phyloP scores from a whole-genome alignment of 1,140 invertebrate genomes.

The Frieseomelitta varia region DNA sequence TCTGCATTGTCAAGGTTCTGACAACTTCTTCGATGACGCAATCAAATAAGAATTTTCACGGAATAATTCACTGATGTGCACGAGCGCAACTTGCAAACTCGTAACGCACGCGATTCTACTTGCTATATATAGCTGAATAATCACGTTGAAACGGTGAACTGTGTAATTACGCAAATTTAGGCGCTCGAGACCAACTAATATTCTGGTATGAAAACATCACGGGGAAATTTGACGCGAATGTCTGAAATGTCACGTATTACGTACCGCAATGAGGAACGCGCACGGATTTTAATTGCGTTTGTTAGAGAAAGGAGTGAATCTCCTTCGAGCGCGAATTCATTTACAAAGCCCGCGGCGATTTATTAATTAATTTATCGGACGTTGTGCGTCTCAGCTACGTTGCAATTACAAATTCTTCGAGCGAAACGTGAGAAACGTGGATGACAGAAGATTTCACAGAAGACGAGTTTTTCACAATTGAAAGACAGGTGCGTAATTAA shows the following conservation, averaged over 20 bases:
- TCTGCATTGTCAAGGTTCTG: constrained; percentile 56
- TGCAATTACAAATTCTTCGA: not conserved
- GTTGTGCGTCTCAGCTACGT: no score
- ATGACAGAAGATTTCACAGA: not conserved
- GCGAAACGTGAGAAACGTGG: not conserved
- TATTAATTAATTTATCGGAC: not conserved
- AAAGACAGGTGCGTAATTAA: not conserved
- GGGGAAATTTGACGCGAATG: constrained; percentile 7
- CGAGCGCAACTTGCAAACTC: not conserved
- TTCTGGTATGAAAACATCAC: no score
- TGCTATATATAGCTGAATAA: not conserved
- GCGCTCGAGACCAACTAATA: no score
- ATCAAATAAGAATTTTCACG: constrained; percentile 45
- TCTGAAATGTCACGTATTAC: constrained; percentile 46
- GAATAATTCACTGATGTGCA: constrained; percentile 37
- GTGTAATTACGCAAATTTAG: not conserved
- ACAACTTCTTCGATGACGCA: constrained; percentile 34
- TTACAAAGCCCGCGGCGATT: not conserved
- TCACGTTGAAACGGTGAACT: not conserved
- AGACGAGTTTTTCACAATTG: not conserved
- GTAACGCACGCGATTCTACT: constrained; percentile 13
- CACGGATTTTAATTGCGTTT: no score
- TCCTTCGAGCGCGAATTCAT: constrained; percentile 17
- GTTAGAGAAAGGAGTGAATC: constrained; percentile 28
- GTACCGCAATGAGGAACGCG: constrained; percentile 41